Percentiles rank a stretch among this genome's conserved stretches.
phyloP scores from a whole-genome alignment of 92 coral and sea anemone genomes.

The Paramuricea clavata region DNA sequence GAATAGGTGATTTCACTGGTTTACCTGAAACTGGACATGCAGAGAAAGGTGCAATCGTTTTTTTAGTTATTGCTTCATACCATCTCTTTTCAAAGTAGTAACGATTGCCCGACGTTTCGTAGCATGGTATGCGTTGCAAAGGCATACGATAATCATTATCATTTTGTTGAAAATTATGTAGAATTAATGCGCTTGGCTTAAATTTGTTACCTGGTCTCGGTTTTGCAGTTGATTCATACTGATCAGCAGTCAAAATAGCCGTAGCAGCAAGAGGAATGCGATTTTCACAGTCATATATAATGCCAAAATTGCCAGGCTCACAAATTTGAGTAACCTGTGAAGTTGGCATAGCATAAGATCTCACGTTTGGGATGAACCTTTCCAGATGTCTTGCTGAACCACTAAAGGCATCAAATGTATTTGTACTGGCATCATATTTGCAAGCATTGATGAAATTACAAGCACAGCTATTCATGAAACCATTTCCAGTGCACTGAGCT shows the following conservation, averaged over 20 bases:
- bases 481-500: constrained; percentile 26
- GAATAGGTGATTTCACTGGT: neutral
- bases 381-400: neutral
- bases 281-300: constrained; percentile 35
- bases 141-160: constrained; percentile 33
- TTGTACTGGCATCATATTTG: neutral
- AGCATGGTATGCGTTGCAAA: neutral
- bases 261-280: constrained; percentile 65
- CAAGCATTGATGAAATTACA: constrained; percentile 38
- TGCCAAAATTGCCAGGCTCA: constrained; percentile 42
- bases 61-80: neutral
- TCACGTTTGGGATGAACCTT: constrained; percentile 15
- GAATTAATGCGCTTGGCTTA: neutral
- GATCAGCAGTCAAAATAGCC: constrained; percentile 46
- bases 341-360: neutral
- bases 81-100: neutral
- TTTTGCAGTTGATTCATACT: constrained; percentile 4
- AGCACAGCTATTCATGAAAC: constrained; percentile 20
- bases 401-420: neutral
- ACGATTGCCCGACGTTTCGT: neutral
- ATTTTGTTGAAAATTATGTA: constrained; percentile 50
- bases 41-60: too few relatives aligned
- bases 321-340: constrained; percentile 25
- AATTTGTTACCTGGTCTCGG: constrained; percentile 13
- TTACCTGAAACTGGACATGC: neutral